Conservation (phyloP, 2,797 vertebrate genomes). For the Monodelphis domestica region DNA sequence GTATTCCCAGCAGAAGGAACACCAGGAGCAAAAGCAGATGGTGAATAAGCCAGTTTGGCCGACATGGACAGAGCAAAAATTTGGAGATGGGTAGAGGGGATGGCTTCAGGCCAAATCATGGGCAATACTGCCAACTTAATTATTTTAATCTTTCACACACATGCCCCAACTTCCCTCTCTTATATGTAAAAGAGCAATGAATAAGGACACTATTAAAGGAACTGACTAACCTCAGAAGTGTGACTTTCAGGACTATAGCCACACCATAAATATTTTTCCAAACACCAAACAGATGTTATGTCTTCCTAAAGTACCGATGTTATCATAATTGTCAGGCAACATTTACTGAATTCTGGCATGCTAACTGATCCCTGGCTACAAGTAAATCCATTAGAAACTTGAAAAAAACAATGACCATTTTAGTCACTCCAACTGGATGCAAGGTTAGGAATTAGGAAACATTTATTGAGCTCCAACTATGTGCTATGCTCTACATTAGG, state of each 20-base stretch:
- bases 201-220: slow-evolving; percentile 39
- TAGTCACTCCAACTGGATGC: neutral
- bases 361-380: neutral
- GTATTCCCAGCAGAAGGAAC: neutral
- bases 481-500: neutral
- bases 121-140: neutral
- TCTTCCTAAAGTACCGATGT: slow-evolving; percentile 13
- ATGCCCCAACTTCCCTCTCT: neutral
- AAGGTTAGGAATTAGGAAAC: neutral
- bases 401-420: neutral
- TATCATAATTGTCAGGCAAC: slow-evolving; percentile 5
- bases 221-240: slow-evolving; percentile 44
- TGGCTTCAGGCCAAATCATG: neutral
- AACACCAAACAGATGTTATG: slow-evolving; percentile 33
- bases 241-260: neutral
- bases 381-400: neutral
- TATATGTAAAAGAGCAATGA: slow-evolving; percentile 17
- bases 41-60: neutral
- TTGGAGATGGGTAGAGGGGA: neutral
- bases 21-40: neutral
- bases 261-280: slow-evolving; percentile 10
- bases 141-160: neutral
- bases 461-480: neutral
- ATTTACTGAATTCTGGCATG: slow-evolving; percentile 20
- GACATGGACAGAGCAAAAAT: neutral